These are phyloP conservation scores for Thinocorus orbignyianus DNA, from an alignment of 2,113 vertebrate species.

Conservation along the genomic window DNA sequence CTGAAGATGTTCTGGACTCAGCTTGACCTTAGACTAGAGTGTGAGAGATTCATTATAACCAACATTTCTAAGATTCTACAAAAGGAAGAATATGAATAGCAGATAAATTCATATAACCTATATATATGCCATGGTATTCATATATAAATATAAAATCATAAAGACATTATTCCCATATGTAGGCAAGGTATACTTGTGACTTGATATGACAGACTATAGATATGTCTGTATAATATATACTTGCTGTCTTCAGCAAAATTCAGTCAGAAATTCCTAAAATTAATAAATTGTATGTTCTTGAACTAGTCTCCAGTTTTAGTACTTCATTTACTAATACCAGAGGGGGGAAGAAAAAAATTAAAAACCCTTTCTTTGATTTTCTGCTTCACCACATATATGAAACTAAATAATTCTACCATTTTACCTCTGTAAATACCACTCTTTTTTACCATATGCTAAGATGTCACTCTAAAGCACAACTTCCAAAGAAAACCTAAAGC, in stretches of 20 bases:
- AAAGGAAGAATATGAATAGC: not conserved
- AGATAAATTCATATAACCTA: not conserved
- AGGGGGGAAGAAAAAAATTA: not conserved
- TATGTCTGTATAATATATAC: not conserved
- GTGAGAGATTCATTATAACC: not conserved
- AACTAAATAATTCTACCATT: not conserved
- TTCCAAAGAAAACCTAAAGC: not conserved
- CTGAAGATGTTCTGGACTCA: not conserved
- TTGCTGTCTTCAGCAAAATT: not conserved
- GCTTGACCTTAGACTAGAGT: not conserved
- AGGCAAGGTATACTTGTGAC: not conserved
- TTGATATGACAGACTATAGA: not conserved
- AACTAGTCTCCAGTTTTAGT: not conserved
- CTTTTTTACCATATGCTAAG: not conserved
- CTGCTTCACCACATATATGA: not conserved
- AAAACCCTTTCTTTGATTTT: not conserved
- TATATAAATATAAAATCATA: not conserved
- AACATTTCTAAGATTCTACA: not conserved
- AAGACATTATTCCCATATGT: not conserved
- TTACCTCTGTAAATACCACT: not conserved
- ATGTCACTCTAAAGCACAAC: not conserved
- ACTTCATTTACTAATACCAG: not conserved
- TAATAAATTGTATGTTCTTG: not conserved
- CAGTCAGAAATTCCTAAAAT: not conserved
- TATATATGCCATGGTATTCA: fast-evolving